These are phyloP conservation scores for Erinaceus europaeus DNA, from an alignment of 2,113 vertebrate species.

Conservation along the genomic window DNA sequence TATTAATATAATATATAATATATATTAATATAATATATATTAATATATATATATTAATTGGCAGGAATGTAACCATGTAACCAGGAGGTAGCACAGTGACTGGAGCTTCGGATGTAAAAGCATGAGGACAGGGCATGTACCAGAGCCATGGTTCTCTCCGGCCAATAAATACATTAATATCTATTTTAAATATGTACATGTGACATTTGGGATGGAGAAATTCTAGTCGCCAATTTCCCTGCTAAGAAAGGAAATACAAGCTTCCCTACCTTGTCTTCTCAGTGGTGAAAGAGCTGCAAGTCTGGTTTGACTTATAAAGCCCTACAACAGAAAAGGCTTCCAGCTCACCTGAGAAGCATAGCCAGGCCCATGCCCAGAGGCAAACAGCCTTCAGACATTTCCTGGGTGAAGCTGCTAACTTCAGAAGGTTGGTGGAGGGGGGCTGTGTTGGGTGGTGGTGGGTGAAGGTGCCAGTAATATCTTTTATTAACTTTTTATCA, in stretches of 20 bases:
- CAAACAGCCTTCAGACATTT: background rate
- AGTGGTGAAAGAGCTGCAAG: background rate
- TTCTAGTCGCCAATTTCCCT: background rate
- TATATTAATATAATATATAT: too few species aligned
- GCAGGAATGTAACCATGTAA: too few species aligned
- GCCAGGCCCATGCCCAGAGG: background rate
- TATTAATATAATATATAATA: too few species aligned
- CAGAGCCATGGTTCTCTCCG: too few species aligned
- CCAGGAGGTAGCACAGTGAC: too few species aligned
- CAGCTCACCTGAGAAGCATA: background rate
- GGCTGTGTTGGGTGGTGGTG: background rate
- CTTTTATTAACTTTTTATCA: too few species aligned
- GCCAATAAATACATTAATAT: too few species aligned
- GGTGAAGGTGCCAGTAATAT: background rate
- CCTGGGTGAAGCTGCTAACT: background rate
- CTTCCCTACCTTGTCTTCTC: rapidly evolving
- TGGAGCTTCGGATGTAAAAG: too few species aligned
- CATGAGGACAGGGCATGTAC: too few species aligned
- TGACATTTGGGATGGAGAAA: too few species aligned
- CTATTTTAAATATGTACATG: too few species aligned
- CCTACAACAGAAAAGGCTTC: background rate
- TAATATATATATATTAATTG: too few species aligned
- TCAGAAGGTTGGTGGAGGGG: background rate
- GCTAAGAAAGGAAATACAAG: background rate
- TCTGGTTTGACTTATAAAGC: background rate